phyloP scores from a whole-genome alignment of 2,113 vertebrate genomes.

The Uria lomvia region DNA sequence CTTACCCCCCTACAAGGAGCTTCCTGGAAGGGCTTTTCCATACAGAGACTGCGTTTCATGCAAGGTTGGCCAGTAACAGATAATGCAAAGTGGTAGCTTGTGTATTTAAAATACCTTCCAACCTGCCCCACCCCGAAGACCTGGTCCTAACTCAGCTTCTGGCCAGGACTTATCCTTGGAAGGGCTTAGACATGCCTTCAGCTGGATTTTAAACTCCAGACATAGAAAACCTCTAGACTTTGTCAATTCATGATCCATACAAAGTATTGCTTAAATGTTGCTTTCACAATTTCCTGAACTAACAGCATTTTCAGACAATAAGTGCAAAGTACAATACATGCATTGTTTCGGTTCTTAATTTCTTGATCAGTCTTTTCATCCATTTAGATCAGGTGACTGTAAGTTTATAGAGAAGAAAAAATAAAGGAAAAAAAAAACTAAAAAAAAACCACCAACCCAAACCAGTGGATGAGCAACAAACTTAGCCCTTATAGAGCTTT shows the following conservation, averaged over 20 bases:
- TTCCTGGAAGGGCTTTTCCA: not conserved
- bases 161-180: not conserved
- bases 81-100: not conserved
- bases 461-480: not conserved
- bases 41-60: not conserved
- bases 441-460: not conserved
- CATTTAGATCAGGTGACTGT: not conserved
- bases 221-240: not conserved
- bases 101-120: not conserved
- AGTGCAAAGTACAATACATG: not conserved
- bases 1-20: not conserved
- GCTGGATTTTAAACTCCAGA: not conserved
- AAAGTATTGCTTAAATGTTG: not conserved
- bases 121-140: not conserved
- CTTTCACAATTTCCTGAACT: not conserved
- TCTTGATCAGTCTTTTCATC: not conserved
- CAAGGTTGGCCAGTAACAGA: not conserved
- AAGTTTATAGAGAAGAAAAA: not conserved
- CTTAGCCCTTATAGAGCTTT: not conserved
- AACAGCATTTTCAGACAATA: not conserved
- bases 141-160: not conserved
- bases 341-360: not conserved
- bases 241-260: not conserved
- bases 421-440: no score
- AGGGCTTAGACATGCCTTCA: not conserved